Evolutionary conservation across 2,888 invertebrate genomes (phyloP), one percentile per base, ranked within the genome.

Genomic region (Lasioglossum calceatum): DNA sequence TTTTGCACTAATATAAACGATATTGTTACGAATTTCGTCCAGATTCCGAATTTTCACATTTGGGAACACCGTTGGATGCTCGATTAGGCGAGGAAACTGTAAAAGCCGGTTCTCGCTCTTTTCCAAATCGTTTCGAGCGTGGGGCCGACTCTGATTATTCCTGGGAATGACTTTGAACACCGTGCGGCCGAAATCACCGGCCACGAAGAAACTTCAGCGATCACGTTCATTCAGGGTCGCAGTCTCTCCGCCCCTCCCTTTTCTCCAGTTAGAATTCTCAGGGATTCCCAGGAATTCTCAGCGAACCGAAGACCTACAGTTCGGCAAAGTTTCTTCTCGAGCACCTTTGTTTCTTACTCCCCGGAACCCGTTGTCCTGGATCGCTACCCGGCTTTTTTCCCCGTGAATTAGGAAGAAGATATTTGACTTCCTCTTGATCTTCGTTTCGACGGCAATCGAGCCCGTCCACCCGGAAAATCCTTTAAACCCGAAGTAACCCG

Each of bases 131-230:
- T 58, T 79, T 19, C n/a, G 54, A 54, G 54, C 54, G 54, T n/a
- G 54, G 54, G 54, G 54, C 2, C 54, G 23, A 42, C 54, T 74
- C 16, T 27, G 64, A 81, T 64, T 73, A 82, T 70, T 74, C 74
- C 61, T 23, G 82, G 36, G 44, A 74, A 81, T 81, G 74, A 58
- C 50, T 58, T 19, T 47, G 44, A n/a, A 19, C 61, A 14, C 50
- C 50, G n/a, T 4, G 39, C 36, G 61, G 61, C n/a, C 5, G n/a
- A 44, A 39, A 47, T 70, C 27, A 14, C 67, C 54, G n/a, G 16
- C 64, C 76, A n/a, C 19, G 19, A 54, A 70, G 77, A 78, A 78
- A 78, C n/a, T 78, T 78, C n/a, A 36, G 12, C 39, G 36, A 78
- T 78, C 70, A 50, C 50, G 77, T 50, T 70, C 50, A 32, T 61